Percentiles rank a stretch among this genome's conserved stretches.
Conservation (phyloP, 1,140 invertebrate genomes). For the Lerema accius region DNA sequence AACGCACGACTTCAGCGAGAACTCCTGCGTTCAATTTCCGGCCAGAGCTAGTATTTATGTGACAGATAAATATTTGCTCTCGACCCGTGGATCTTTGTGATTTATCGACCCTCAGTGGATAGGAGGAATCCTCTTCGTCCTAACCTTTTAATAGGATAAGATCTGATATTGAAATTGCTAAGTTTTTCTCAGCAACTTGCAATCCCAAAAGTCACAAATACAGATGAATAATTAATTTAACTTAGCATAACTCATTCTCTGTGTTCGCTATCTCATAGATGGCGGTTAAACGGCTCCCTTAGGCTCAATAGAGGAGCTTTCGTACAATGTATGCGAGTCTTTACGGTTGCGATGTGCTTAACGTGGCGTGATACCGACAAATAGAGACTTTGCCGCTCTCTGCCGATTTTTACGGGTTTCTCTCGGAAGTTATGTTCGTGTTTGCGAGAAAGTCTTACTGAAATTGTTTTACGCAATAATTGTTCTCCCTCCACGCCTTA, state of each 20-base stretch:
- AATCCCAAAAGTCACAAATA: not conserved
- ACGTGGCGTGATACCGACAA: constrained; percentile 48
- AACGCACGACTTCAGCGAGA: no score
- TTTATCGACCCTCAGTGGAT: no score
- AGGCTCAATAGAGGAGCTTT: constrained; percentile 3
- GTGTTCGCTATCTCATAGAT: not conserved
- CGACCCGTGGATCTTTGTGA: no score
- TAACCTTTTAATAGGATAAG: no score
- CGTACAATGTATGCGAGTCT: constrained; percentile 33
- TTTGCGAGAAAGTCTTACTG: constrained; percentile 50
- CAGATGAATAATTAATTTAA: not conserved
- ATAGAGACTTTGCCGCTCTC: constrained; percentile 42
- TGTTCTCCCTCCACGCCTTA: constrained; percentile 37
- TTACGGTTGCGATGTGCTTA: constrained; percentile 43
- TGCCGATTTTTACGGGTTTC: constrained; percentile 55
- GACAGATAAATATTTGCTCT: no score
- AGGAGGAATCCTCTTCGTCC: no score
- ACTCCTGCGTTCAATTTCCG: no score
- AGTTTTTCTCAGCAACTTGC: no score
- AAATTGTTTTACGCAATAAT: constrained; percentile 54
- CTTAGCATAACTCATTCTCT: not conserved
- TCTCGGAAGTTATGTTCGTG: constrained; percentile 58
- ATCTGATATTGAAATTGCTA: no score
- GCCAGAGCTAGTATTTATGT: no score
- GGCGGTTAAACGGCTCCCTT: constrained; percentile 2